A percentile compares a stretch with the other conserved stretches of the same genome.
These are phyloP conservation scores for Labeo calbasu DNA, from an alignment of 2,797 vertebrate genomes.

Conservation along the genomic window DNA sequence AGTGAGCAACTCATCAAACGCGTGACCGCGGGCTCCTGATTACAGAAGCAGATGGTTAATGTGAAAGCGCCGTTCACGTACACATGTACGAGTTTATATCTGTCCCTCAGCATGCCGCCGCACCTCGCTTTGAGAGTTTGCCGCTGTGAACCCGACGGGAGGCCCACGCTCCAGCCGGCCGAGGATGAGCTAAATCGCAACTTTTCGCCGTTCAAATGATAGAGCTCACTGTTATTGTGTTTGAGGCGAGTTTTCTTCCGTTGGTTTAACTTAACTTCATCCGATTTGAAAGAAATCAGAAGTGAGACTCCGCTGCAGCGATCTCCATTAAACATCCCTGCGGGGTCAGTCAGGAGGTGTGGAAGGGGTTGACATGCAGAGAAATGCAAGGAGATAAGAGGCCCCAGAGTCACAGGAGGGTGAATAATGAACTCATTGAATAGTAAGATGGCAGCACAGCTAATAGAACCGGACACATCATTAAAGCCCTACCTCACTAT, in stretches of 20 bases:
- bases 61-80: neutral
- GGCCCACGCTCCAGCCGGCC: neutral
- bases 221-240: neutral
- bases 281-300: slow-evolving; percentile 40
- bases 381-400: slow-evolving; percentile 40
- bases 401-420: slow-evolving; percentile 33
- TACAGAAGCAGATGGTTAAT: slow-evolving; percentile 15
- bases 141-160: neutral
- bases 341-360: slow-evolving; percentile 42
- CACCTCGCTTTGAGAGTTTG: neutral
- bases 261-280: slow-evolving; percentile 43
- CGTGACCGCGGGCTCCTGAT: slow-evolving; percentile 30
- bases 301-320: slow-evolving; percentile 12
- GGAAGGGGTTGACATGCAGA: slow-evolving; percentile 34
- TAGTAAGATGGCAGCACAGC: slow-evolving; percentile 40
- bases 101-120: neutral
- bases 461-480: slow-evolving; percentile 51
- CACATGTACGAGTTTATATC: slow-evolving; percentile 11
- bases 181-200: neutral
- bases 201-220: neutral
- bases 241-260: slow-evolving; percentile 9
- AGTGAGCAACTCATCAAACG: slow-evolving; percentile 33
- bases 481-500: slow-evolving; percentile 40
- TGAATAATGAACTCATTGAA: slow-evolving; percentile 49
- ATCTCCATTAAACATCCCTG: slow-evolving; percentile 38